Percentiles rank a stretch among this genome's conserved stretches.
Evolutionary conservation across 2,113 vertebrate species (phyloP).

Genomic region (Myanophis thanlyinensis): DNA sequence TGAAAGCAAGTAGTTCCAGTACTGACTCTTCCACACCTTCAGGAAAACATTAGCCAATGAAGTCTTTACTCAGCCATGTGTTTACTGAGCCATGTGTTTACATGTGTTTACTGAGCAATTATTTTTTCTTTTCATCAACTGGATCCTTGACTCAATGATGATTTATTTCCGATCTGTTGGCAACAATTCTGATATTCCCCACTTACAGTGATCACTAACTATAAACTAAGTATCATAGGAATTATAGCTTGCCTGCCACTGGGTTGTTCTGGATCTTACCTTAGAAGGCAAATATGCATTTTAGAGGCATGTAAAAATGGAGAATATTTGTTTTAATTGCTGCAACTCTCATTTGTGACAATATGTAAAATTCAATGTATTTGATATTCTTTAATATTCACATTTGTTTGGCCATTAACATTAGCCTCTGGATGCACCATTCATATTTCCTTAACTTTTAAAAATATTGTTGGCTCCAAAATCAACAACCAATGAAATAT

Average conservation of each 20-base stretch:
- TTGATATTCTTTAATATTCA: neutral
- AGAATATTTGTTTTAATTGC: neutral
- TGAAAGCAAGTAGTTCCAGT: neutral
- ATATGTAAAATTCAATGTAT: neutral
- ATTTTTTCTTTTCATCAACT: neutral
- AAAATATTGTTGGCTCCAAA: neutral
- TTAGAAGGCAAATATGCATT: neutral
- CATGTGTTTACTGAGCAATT: neutral
- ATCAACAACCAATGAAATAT: neutral
- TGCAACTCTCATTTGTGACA: neutral
- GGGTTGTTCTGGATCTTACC: neutral
- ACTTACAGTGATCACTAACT: neutral
- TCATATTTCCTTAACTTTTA: neutral
- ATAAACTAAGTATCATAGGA: neutral
- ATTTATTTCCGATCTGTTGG: neutral
- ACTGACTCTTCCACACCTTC: neutral
- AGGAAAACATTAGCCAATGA: neutral
- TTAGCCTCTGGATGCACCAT: neutral
- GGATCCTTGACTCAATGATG: neutral
- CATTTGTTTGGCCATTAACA: neutral
- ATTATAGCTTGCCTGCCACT: neutral
- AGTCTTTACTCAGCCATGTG: neutral
- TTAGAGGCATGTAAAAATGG: neutral
- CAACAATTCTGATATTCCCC: neutral
- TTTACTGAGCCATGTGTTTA: neutral